Percentiles rank a stretch among this genome's conserved stretches.
phyloP scores from a whole-genome alignment of 2,888 invertebrate species.

The Scelioninae gen. 1 region DNA sequence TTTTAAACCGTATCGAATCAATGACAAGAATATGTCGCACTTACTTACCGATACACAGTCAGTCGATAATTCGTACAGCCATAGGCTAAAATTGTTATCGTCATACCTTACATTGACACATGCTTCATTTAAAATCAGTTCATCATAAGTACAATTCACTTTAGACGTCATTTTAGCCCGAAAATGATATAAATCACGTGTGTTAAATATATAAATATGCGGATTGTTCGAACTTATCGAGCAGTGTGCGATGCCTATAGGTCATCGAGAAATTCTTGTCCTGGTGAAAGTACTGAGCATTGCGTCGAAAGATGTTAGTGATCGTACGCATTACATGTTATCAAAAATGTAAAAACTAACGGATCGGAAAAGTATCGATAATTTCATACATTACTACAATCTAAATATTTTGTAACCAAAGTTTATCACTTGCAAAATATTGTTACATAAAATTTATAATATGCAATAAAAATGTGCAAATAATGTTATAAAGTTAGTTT shows the following conservation, averaged over 20 bases:
- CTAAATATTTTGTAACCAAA: background rate
- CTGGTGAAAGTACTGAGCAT: slow-evolving; percentile 63
- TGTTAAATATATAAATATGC: slow-evolving; percentile 25
- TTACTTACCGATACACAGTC: slow-evolving; percentile 89
- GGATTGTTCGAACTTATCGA: slow-evolving; percentile 47
- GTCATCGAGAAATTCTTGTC: slow-evolving; percentile 63
- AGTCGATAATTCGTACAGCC: slow-evolving; percentile 88
- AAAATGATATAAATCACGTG: slow-evolving; percentile 21
- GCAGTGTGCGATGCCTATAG: slow-evolving; percentile 39
- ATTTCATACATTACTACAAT: background rate
- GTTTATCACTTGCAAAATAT: too few species aligned
- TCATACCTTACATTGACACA: slow-evolving; percentile 85
- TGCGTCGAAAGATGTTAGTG: slow-evolving; percentile 39
- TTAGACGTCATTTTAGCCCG: slow-evolving; percentile 64
- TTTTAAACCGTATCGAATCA: background rate
- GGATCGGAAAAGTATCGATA: background rate
- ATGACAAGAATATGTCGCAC: slow-evolving; percentile 7
- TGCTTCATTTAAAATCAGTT: slow-evolving; percentile 88
- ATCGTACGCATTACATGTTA: slow-evolving; percentile 37
- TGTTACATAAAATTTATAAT: too few species aligned
- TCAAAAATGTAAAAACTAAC: slow-evolving; percentile 28
- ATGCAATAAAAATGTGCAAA: too few species aligned
- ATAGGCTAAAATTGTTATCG: slow-evolving; percentile 82
- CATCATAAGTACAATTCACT: slow-evolving; percentile 73
- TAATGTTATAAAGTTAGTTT: too few species aligned